phyloP scores from a whole-genome alignment of 2,888 invertebrate species.

The Timema cristinae region DNA sequence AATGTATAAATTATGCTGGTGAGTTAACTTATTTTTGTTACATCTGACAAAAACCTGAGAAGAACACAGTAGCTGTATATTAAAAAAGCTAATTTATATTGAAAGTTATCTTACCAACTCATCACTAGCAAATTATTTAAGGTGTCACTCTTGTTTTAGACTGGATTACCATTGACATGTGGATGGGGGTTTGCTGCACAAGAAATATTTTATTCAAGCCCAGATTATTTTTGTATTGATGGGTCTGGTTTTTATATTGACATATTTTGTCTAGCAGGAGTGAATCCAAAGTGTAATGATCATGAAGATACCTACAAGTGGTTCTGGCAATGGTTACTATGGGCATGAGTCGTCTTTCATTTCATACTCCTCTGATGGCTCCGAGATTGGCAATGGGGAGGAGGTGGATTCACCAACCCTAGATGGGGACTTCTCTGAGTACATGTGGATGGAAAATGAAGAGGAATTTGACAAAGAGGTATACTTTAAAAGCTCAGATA shows the following conservation, averaged over 20 bases:
- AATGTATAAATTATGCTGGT: too few species aligned
- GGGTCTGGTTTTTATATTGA: not conserved
- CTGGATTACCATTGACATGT: too few species aligned
- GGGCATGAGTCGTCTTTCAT: constrained; percentile 30
- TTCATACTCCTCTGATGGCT: constrained; percentile 29
- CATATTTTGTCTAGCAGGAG: constrained; percentile 16
- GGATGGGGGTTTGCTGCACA: too few species aligned
- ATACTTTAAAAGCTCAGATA: constrained; percentile 29
- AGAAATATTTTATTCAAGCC: too few species aligned
- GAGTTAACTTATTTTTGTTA: too few species aligned
- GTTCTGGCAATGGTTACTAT: constrained; percentile 29
- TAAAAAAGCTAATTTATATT: too few species aligned
- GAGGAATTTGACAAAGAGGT: constrained; percentile 91
- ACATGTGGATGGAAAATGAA: constrained; percentile 93
- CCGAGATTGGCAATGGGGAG: constrained; percentile 29
- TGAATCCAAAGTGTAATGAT: constrained; percentile 21
- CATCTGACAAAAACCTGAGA: too few species aligned
- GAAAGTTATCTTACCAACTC: too few species aligned
- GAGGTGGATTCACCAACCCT: constrained; percentile 41
- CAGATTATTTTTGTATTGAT: not conserved
- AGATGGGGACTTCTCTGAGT: constrained; percentile 79
- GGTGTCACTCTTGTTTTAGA: too few species aligned
- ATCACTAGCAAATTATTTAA: too few species aligned
- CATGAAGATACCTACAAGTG: constrained; percentile 31
- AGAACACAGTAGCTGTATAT: too few species aligned